These are phyloP conservation scores for Microplitis mediator DNA, from an alignment of 1,140 invertebrate genomes.

Conservation along the genomic window DNA sequence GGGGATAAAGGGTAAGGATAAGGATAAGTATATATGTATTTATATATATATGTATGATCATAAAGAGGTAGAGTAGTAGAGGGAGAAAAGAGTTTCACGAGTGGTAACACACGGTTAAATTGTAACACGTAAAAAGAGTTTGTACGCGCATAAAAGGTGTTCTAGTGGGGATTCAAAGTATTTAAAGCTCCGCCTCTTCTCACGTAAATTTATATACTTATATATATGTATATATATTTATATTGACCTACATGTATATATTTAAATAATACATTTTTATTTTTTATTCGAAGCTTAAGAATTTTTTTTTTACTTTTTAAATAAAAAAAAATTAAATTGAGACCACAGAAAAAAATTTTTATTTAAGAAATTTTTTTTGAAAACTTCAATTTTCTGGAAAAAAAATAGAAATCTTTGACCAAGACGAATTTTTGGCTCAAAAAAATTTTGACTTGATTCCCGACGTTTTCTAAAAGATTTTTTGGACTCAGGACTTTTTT, in stretches of 20 bases:
- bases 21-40: background rate
- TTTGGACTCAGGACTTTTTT: no score
- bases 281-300: background rate
- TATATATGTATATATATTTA: background rate
- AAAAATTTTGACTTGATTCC: no score
- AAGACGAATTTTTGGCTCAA: no score
- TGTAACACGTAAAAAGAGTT: background rate
- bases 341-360: no score
- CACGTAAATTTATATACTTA: no score
- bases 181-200: constrained; percentile 5
- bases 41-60: background rate
- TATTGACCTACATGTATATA: no score
- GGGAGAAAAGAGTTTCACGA: background rate
- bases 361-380: no score
- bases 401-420: no score
- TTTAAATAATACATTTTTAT: background rate
- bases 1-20: background rate
- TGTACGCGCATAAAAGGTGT: background rate
- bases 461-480: no score
- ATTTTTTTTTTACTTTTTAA: background rate
- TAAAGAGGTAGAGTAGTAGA: background rate
- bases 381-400: no score
- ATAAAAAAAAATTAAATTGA: no score
- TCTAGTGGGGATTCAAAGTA: constrained; percentile 2
- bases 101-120: no score